Percentiles rank a stretch among this genome's conserved stretches.
Conservation (phyloP, 2,113 vertebrate species). For the Oreochromis tanganicae region DNA sequence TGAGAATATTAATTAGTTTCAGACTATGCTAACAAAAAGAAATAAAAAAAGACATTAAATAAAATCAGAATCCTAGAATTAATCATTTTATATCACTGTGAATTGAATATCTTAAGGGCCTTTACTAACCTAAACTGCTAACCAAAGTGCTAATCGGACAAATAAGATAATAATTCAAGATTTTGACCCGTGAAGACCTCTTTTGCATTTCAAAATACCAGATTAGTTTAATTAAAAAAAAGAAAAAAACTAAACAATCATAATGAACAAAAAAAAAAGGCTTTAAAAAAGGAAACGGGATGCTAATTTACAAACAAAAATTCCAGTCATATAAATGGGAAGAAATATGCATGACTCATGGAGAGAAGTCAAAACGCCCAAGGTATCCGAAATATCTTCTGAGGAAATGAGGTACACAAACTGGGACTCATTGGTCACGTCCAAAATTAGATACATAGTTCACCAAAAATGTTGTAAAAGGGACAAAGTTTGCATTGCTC, state of each 20-base stretch:
- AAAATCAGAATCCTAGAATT: neutral
- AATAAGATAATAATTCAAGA: neutral
- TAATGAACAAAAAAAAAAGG: neutral
- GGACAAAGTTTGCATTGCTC: neutral
- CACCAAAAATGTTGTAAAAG: neutral
- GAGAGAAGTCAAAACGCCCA: neutral
- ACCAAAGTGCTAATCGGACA: neutral
- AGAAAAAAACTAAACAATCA: neutral
- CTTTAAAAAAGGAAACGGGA: neutral
- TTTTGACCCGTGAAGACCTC: neutral
- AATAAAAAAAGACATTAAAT: neutral
- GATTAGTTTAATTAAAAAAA: neutral
- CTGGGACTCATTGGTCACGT: neutral
- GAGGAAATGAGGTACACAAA: neutral
- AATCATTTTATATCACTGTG: neutral
- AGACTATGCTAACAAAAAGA: neutral
- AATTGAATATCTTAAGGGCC: neutral
- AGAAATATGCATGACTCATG: neutral
- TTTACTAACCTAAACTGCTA: neutral
- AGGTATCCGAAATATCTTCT: neutral
- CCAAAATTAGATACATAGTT: neutral
- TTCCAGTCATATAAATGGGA: neutral
- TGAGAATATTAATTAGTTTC: neutral
- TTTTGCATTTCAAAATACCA: neutral
- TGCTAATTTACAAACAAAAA: neutral